Base-by-base conservation (phyloP, 2,113 vertebrate genomes). In the Cyprinodon tularosa region DNA sequence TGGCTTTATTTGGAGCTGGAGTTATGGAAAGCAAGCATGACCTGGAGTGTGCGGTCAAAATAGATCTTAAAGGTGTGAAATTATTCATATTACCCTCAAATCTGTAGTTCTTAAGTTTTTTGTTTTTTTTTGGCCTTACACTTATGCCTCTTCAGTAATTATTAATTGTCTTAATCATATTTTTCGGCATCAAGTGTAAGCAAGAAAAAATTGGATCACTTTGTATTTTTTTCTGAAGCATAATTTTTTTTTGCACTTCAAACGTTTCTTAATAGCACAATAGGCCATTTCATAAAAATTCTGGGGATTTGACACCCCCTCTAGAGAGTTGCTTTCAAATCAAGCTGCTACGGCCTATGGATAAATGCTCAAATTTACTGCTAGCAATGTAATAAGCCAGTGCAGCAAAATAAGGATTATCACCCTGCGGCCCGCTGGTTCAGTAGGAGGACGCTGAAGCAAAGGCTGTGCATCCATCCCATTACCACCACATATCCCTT, bases 401-500 rank as follows among this genome's bases (percentile, higher is more conserved):
- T 90, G 92, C 92, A 90, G 93, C 93, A 93, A 94, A 93, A 93
- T 92, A 92, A 87, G 90, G 93, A 93, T 95, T 93, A 94, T 92
- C 91, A 89, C 92, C 89, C 90, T 71, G 86, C 89, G 80, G 91
- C 91, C 62, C 76, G 74, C 77, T 83, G 77, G 86, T 94, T 94
- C 88, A 86, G 89, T 87, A 81, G 81, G 89, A 92, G 91, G 89
- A 88, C 86, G 85, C 77, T 78, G 86, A 91, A 91, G 87, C 91
- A 90, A 91, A 88, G 86, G 76, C 85, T 89, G 86, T 86, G 88
- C 89, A 93, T 86, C 93, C 89, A 89, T 87, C 83, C 89, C 87
- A 93, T 91, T 93, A 93, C 90, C 91, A 89, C 83, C 93, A 90
- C 85, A 93, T 82, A 93, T 91, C 89, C 88, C 86, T 91, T 93